Percentiles rank a stretch among this genome's conserved stretches.
Conservation (phyloP, 2,797 vertebrate species). For the Ficedula albicollis region DNA sequence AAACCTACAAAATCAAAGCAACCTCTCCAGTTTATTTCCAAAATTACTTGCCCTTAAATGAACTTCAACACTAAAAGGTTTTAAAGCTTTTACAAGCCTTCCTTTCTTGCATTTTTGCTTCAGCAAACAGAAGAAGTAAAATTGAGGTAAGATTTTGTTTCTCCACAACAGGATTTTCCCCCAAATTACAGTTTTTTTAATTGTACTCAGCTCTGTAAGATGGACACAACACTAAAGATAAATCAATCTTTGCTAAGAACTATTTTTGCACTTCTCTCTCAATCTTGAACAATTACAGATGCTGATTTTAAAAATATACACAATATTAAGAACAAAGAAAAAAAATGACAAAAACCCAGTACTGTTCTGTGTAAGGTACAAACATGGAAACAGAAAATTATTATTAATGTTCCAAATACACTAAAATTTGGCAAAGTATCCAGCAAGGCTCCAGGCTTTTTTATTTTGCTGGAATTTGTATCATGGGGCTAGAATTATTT, state of each 20-base stretch:
- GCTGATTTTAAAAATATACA: background rate
- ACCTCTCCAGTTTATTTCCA: background rate
- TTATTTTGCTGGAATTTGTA: background rate
- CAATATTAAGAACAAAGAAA: background rate
- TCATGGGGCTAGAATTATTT: background rate
- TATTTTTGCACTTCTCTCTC: background rate
- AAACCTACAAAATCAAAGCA: background rate
- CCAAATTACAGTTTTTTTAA: background rate
- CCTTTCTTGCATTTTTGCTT: background rate
- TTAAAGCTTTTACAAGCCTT: background rate
- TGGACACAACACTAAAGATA: background rate
- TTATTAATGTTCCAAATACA: background rate
- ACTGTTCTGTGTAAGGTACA: rapidly evolving
- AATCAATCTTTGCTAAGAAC: background rate
- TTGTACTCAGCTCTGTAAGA: background rate
- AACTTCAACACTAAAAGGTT: background rate
- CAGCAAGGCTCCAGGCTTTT: background rate
- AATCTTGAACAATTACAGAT: background rate
- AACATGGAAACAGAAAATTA: background rate
- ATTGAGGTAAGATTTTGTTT: background rate
- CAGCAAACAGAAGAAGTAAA: background rate
- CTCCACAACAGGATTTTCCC: background rate
- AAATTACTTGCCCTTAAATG: background rate
- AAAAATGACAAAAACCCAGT: rapidly evolving
- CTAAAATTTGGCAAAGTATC: background rate